Evolutionary conservation across 2,113 vertebrate species (phyloP).

Genomic region (Mormoops blainvillei): DNA sequence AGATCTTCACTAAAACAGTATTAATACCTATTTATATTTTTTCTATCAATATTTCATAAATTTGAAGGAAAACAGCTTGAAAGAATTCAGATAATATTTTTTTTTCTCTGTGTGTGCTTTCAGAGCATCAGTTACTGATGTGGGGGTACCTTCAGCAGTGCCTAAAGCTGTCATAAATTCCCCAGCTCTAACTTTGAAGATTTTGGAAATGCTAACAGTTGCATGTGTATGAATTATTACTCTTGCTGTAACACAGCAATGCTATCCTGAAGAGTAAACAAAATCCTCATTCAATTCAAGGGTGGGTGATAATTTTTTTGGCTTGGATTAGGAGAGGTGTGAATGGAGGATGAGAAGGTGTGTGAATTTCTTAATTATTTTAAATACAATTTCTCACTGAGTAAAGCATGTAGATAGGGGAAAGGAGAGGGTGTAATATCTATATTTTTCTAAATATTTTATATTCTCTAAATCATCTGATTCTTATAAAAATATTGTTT

Average conservation of each 20-base stretch:
- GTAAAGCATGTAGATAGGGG: background rate
- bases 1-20: slow-evolving; percentile 54
- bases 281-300: background rate
- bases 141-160: slow-evolving; percentile 43
- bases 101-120: slow-evolving; percentile 1
- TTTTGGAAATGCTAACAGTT: slow-evolving; percentile 65
- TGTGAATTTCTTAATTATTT: background rate
- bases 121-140: slow-evolving; percentile 60
- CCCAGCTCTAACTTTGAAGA: slow-evolving; percentile 59
- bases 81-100: slow-evolving; percentile 59
- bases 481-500: background rate
- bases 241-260: slow-evolving; percentile 26
- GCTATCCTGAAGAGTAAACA: slow-evolving; percentile 50
- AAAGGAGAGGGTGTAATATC: background rate
- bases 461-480: background rate
- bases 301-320: background rate
- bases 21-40: slow-evolving; percentile 69
- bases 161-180: slow-evolving; percentile 61
- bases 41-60: slow-evolving; percentile 70
- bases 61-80: slow-evolving; percentile 64
- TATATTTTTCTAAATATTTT: background rate
- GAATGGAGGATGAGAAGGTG: background rate
- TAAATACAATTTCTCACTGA: background rate
- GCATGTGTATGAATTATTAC: slow-evolving; percentile 58
- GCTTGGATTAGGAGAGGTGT: background rate